phyloP scores from a whole-genome alignment of 2,888 invertebrate species.

The Hypselothyrea guttata region DNA sequence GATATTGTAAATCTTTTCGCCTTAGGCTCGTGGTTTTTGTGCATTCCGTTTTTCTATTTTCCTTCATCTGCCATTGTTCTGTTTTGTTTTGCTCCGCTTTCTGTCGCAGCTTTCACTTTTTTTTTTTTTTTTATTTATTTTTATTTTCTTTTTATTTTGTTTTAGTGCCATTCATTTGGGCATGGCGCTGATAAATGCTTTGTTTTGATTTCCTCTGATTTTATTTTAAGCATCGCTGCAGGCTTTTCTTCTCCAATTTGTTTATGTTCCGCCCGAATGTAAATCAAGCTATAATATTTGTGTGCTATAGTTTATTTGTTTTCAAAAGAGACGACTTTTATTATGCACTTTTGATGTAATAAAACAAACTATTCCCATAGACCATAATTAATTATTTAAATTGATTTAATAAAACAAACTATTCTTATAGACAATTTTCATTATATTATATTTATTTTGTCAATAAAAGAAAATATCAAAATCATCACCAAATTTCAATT shows the following conservation, averaged over 20 bases:
- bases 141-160: conserved; percentile 32
- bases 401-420: too few species aligned
- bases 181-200: conserved; percentile 75
- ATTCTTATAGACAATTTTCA: too few species aligned
- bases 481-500: too few species aligned
- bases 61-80: conserved; percentile 21
- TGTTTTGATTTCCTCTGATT: conserved; percentile 76
- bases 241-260: conserved; percentile 25
- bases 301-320: neutral
- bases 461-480: too few species aligned
- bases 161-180: conserved; percentile 19
- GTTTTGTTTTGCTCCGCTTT: conserved; percentile 8
- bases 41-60: conserved; percentile 39
- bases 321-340: neutral
- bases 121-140: conserved; percentile 19
- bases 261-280: conserved; percentile 37
- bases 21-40: conserved; percentile 65
- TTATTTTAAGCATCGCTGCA: conserved; percentile 54
- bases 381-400: too few species aligned
- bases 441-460: too few species aligned
- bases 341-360: too few species aligned
- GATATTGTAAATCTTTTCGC: conserved; percentile 79
- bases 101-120: conserved; percentile 20
- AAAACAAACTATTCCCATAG: too few species aligned
- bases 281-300: conserved; percentile 22